Conservation (phyloP, 1,140 invertebrate genomes). For the Diplogasteroides magnus region DNA sequence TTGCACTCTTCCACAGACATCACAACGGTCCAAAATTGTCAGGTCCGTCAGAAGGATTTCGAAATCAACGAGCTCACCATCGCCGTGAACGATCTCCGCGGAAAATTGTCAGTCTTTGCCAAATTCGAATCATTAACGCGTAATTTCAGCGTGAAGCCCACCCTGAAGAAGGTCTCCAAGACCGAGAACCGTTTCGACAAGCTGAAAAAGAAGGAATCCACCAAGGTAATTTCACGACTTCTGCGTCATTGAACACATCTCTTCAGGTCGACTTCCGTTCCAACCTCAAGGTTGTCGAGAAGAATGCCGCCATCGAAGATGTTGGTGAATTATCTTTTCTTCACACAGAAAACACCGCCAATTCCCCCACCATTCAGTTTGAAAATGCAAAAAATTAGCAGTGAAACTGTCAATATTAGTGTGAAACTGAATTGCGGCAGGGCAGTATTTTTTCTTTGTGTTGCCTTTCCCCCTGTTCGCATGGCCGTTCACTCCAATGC, state of each 20-base stretch:
- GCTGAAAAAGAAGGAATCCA: conserved; percentile 81
- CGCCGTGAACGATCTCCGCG: conserved; percentile 97
- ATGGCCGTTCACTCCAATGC: too few relatives aligned
- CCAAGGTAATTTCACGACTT: conserved; percentile 64
- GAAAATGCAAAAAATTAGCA: too few relatives aligned
- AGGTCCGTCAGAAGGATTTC: conserved; percentile 85
- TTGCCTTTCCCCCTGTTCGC: too few relatives aligned
- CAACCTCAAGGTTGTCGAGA: conserved; percentile 94
- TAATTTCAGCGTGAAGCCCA: conserved; percentile 76
- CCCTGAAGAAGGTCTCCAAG: conserved; percentile 97
- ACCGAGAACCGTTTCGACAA: conserved; percentile 98
- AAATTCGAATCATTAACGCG: conserved; percentile 8
- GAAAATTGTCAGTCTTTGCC: conserved; percentile 88
- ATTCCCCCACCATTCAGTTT: too few relatives aligned
- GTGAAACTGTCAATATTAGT: too few relatives aligned
- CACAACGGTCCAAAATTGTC: conserved; percentile 87
- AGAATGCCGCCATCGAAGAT: conserved; percentile 96
- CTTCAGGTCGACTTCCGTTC: conserved; percentile 84
- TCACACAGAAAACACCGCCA: too few relatives aligned
- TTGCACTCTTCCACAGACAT: too few relatives aligned
- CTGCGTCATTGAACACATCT: neutral
- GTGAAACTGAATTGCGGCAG: too few relatives aligned
- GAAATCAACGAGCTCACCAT: conserved; percentile 97
- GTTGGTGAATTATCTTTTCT: conserved; percentile 57
- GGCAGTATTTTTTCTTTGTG: too few relatives aligned